Base-by-base conservation (phyloP, 2,888 invertebrate genomes). In the Plebejus melissa region DNA sequence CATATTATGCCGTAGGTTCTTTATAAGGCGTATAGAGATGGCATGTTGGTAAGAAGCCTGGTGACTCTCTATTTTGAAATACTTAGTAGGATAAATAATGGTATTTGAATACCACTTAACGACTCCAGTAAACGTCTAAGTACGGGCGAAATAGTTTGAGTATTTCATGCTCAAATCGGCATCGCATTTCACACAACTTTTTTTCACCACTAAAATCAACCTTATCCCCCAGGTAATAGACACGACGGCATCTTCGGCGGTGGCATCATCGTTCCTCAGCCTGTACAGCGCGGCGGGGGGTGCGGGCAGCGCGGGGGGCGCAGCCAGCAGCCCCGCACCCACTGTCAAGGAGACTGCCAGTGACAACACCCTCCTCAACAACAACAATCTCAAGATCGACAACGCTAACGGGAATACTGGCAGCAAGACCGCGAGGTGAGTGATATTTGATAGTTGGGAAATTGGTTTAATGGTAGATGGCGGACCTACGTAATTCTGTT, bases 241-340 rank as follows among this genome's bases (percentile, higher is more conserved):
- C 84, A 94, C 94, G 5, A 95, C 95, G 75, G 95, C 95, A 0
- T 89, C 94, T 0, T 94, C 95, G n/a, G 88, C 89, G 0, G 90
- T 89, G 0, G 91, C 92, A 76, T 95, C 89, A 78, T 94, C 90
- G 80, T 94, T 89, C 89, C 89, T 89, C 85, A 94, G 85, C 84
- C 82, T 94, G 81, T 89, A 94, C 90, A 89, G 94, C 82, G 91
- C 94, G 76, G 87, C 90, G 80, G 87, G 92, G 79, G 91, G 90
- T 16, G 85, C 87, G 0, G 86, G 94, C 82, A 91, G 94, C 75
- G 87, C 90, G 80, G 87, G 92, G 79, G 91, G 90, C n/a, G 85
- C 87, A 0, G 86, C 86, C 9, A 86, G 86, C 7, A 85, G 87
- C 5, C 77, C 82, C 4, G 71, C 86, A 77, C 78, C 84, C 46